phyloP scores from a whole-genome alignment of 2,113 vertebrate species.

The Macrotis lagotis region DNA sequence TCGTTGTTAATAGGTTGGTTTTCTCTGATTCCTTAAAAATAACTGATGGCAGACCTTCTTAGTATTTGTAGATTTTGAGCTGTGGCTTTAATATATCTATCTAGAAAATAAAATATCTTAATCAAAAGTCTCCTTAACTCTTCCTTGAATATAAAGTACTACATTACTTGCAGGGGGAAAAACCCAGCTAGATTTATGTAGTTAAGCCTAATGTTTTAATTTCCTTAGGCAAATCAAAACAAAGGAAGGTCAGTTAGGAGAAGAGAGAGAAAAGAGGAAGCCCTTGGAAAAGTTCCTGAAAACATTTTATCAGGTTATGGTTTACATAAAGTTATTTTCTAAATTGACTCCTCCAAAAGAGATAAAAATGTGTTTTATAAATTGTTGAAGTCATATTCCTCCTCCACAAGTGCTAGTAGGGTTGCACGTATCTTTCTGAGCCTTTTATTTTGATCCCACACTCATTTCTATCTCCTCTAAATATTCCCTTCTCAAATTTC shows the following conservation, averaged over 20 bases:
- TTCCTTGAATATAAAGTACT: background rate
- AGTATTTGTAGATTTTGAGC: slow-evolving; percentile 32
- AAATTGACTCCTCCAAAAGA: background rate
- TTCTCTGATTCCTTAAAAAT: background rate
- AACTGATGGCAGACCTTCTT: background rate
- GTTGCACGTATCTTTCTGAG: too few relatives aligned
- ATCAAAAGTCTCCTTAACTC: slow-evolving; percentile 36
- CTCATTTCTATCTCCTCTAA: background rate
- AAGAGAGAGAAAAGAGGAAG: background rate
- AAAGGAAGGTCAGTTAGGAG: background rate
- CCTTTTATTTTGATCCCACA: background rate
- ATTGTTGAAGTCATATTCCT: background rate
- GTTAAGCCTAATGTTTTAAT: background rate
- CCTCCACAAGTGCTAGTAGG: background rate
- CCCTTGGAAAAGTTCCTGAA: background rate
- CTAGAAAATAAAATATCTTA: background rate
- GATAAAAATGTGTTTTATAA: background rate
- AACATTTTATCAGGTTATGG: background rate
- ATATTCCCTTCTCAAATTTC: background rate
- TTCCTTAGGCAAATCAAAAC: background rate
- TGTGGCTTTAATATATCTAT: slow-evolving; percentile 2
- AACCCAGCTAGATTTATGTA: background rate
- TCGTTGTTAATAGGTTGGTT: background rate
- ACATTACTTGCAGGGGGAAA: background rate
- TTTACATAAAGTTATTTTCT: background rate